phyloP scores from a whole-genome alignment of 2,888 invertebrate species.

The Sarcophaga caerulescens region DNA sequence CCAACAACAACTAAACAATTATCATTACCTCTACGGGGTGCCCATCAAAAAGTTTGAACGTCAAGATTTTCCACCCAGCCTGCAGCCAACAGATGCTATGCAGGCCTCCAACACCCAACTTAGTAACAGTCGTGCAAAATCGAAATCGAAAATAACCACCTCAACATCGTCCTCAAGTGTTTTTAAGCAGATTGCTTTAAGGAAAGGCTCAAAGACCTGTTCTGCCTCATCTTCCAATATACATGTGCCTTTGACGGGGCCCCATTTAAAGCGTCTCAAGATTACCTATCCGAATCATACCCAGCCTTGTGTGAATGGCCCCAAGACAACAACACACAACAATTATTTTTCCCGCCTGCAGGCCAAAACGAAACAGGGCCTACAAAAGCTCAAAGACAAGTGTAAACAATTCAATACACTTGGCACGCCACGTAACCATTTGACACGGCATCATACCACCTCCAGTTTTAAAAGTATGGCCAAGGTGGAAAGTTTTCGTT shows the following conservation, averaged over 20 bases:
- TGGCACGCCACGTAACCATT: conserved; percentile 48
- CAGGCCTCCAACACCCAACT: too few relatives aligned
- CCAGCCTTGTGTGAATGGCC: conserved; percentile 72
- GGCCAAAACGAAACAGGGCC: conserved; percentile 78
- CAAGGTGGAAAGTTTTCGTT: conserved; percentile 79
- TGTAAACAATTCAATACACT: conserved; percentile 77
- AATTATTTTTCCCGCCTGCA: conserved; percentile 79
- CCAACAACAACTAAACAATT: conserved; percentile 59
- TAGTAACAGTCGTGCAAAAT: too few relatives aligned
- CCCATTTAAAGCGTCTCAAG: conserved; percentile 77
- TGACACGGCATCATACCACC: conserved; percentile 64
- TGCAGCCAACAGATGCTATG: conserved; percentile 8
- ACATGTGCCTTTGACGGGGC: conserved; percentile 68
- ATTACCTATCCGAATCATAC: conserved; percentile 80
- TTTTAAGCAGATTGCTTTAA: conserved; percentile 77
- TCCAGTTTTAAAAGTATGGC: conserved; percentile 76
- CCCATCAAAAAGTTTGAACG: conserved; percentile 78
- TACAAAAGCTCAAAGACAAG: conserved; percentile 79
- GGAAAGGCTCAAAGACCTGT: conserved; percentile 71
- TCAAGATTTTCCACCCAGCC: conserved; percentile 74
- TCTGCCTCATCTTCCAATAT: conserved; percentile 55
- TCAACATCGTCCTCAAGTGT: conserved; percentile 66
- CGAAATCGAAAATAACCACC: conserved; percentile 65
- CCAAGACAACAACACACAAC: conserved; percentile 32
- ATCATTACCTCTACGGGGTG: conserved; percentile 75